phyloP scores from a whole-genome alignment of 2,797 vertebrate genomes.

The Lepilemur ruficaudatus region DNA sequence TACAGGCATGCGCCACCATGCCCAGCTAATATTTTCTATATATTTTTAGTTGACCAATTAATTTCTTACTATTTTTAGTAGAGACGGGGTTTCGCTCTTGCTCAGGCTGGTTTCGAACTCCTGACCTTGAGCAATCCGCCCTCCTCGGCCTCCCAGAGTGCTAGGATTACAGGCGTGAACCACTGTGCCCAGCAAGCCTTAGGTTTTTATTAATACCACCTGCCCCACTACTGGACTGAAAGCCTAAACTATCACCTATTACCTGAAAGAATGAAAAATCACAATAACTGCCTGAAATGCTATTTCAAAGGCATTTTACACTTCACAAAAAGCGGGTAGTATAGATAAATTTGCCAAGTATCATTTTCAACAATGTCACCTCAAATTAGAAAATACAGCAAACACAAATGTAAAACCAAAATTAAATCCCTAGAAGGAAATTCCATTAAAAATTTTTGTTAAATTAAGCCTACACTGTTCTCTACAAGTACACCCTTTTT shows the following conservation, averaged over 20 bases:
- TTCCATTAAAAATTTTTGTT: not conserved
- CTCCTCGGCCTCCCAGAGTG: too few relatives aligned
- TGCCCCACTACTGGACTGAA: not conserved
- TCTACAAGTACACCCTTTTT: not conserved
- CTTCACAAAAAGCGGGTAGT: conserved; percentile 37
- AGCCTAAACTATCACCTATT: conserved; percentile 27
- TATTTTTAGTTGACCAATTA: too few relatives aligned
- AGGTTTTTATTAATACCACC: not conserved
- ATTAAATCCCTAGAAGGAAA: conserved; percentile 45
- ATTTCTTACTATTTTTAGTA: too few relatives aligned
- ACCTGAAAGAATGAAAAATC: conserved; percentile 54
- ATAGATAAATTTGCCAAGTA: conserved; percentile 45
- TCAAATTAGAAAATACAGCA: conserved; percentile 24
- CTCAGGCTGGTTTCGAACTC: too few relatives aligned
- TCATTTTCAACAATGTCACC: conserved; percentile 35
- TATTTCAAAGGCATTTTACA: conserved; percentile 34
- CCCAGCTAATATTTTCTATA: too few relatives aligned
- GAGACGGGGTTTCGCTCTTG: too few relatives aligned
- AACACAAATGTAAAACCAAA: conserved; percentile 44
- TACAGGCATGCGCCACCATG: too few relatives aligned
- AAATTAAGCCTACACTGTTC: not conserved
- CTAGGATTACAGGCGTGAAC: too few relatives aligned
- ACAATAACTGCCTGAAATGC: not conserved
- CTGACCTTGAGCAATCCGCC: too few relatives aligned
- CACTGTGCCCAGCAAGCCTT: not conserved